Conservation (phyloP, 2,797 vertebrate species). For the Chloroceryle inda region DNA sequence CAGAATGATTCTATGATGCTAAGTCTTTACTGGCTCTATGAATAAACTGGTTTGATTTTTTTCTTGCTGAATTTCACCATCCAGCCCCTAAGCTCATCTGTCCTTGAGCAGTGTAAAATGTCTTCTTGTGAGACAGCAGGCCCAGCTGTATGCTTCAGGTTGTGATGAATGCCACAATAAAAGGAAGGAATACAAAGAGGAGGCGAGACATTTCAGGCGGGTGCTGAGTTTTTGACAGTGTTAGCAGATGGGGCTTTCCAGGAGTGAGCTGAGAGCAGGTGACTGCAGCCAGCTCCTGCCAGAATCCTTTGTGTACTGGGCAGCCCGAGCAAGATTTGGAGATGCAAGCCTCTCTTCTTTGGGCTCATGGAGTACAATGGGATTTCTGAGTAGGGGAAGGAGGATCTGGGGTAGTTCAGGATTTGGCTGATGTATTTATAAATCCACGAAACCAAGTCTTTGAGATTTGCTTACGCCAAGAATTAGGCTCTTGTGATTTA, state of each 20-base stretch:
- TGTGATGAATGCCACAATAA: background rate
- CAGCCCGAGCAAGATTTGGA: background rate
- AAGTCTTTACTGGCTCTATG: background rate
- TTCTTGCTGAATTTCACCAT: background rate
- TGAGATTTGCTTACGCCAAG: background rate
- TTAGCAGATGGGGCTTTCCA: background rate
- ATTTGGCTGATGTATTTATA: background rate
- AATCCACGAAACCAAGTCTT: background rate
- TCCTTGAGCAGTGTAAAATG: background rate
- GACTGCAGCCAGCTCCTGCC: background rate
- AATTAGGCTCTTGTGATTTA: slow-evolving; percentile 2
- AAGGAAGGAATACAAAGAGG: background rate
- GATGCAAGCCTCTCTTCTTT: background rate
- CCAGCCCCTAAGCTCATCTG: accelerated
- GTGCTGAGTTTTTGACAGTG: background rate
- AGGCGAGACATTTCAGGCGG: background rate
- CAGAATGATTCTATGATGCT: no score
- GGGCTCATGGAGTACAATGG: background rate
- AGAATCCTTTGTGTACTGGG: background rate
- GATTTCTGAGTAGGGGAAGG: background rate
- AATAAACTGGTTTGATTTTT: background rate
- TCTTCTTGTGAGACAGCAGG: background rate
- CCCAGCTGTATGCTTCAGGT: background rate
- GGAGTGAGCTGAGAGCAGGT: background rate
- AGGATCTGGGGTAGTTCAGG: background rate